Percentiles rank a stretch among this genome's conserved stretches.
These are phyloP conservation scores for Protomyctophum bolini DNA, from an alignment of 2,113 vertebrate genomes.

Conservation along the genomic window DNA sequence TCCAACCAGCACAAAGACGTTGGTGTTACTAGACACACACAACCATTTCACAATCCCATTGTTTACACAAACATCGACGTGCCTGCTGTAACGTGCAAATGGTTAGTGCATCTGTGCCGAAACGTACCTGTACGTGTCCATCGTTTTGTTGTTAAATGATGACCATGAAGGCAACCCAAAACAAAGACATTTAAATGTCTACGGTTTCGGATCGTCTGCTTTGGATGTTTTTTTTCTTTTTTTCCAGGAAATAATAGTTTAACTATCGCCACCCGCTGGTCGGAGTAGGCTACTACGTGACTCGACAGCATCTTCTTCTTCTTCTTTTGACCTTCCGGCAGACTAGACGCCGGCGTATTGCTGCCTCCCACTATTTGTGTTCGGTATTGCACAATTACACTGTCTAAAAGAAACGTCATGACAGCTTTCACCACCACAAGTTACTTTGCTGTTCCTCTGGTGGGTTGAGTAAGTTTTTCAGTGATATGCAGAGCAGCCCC, in stretches of 20 bases:
- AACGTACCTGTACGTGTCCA: slow-evolving; percentile 75
- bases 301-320: too few species aligned
- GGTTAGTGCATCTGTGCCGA: background rate
- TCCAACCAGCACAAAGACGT: slow-evolving; percentile 49
- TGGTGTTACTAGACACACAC: slow-evolving; percentile 26
- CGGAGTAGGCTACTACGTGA: background rate
- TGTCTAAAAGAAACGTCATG: too few species aligned
- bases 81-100: too few species aligned
- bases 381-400: too few species aligned
- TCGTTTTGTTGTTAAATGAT: slow-evolving; percentile 45
- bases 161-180: slow-evolving; percentile 40
- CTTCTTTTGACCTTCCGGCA: too few species aligned
- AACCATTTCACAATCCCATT: slow-evolving; percentile 6
- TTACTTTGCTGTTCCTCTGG: too few species aligned
- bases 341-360: too few species aligned
- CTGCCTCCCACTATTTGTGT: too few species aligned
- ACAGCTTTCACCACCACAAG: too few species aligned
- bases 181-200: slow-evolving; percentile 73
- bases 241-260: background rate
- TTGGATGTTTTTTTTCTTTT: too few species aligned
- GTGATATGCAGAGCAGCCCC: too few species aligned
- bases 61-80: background rate
- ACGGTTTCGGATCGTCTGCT: background rate
- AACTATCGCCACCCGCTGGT: slow-evolving; percentile 36
- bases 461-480: too few species aligned